Percentiles rank a stretch among this genome's conserved stretches.
These are phyloP conservation scores for Drosophila suzukii DNA, from an alignment of 1,140 invertebrate species.

Conservation along the genomic window DNA sequence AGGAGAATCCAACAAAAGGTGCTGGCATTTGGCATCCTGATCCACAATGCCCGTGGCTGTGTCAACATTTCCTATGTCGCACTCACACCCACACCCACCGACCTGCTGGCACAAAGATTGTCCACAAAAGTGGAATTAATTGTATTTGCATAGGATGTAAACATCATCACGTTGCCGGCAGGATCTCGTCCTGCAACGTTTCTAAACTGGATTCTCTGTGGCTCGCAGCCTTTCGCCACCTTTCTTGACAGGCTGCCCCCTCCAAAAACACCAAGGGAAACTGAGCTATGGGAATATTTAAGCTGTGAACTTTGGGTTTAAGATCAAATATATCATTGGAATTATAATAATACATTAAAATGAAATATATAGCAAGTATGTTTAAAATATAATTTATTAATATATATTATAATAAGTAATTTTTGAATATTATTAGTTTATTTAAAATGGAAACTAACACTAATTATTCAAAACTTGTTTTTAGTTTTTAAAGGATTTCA, in stretches of 20 bases:
- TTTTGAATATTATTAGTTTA: too few species aligned
- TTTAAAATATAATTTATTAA: too few species aligned
- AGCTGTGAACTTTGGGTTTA: not conserved
- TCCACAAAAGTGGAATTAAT: conserved; percentile 80
- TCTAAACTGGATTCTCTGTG: conserved; percentile 31
- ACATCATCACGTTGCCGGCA: conserved; percentile 74
- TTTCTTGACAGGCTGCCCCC: conserved; percentile 1
- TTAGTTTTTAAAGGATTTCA: too few species aligned
- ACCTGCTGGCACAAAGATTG: conserved; percentile 58
- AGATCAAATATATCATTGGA: too few species aligned
- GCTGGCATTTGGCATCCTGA: conserved; percentile 42
- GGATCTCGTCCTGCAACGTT: conserved; percentile 49
- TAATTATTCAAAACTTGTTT: too few species aligned
- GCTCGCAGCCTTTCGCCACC: conserved; percentile 11
- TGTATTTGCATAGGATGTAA: conserved; percentile 82
- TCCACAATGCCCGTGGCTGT: conserved; percentile 45
- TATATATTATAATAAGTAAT: not conserved
- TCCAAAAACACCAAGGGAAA: conserved; percentile 12
- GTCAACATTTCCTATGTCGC: conserved; percentile 63
- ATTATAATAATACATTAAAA: too few species aligned
- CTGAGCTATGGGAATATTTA: not conserved
- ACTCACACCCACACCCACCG: conserved; percentile 35
- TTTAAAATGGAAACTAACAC: too few species aligned
- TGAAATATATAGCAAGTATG: too few species aligned
- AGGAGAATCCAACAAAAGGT: conserved; percentile 16